phyloP scores from a whole-genome alignment of 2,888 invertebrate species.

The Cephus pulcher region DNA sequence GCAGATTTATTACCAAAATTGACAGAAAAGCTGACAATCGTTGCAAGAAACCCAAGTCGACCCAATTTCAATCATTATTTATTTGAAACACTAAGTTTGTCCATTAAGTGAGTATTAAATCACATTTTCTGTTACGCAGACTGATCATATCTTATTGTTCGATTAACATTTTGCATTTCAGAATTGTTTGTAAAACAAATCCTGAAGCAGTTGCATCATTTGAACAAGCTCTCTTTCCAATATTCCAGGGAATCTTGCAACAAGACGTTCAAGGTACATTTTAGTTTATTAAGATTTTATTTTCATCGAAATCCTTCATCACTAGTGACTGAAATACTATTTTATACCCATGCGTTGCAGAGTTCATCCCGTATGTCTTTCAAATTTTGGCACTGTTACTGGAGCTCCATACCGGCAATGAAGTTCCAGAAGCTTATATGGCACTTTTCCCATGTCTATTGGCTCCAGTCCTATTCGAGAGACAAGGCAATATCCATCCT shows the following conservation, averaged over 20 bases:
- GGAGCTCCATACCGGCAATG: constrained; percentile 75
- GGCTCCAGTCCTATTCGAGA: constrained; percentile 92
- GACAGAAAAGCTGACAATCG: constrained; percentile 83
- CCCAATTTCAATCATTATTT: constrained; percentile 99
- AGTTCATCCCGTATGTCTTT: constrained; percentile 98
- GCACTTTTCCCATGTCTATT: constrained; percentile 90
- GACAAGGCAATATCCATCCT: constrained; percentile 93
- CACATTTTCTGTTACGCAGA: not conserved
- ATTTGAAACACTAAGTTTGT: constrained; percentile 93
- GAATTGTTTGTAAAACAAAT: constrained; percentile 87
- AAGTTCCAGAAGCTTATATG: constrained; percentile 86
- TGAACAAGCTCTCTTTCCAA: constrained; percentile 92
- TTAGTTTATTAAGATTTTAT: constrained; percentile 3
- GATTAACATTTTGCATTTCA: constrained; percentile 52
- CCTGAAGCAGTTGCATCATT: constrained; percentile 85
- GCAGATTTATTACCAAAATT: constrained; percentile 85
- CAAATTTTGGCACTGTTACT: constrained; percentile 94
- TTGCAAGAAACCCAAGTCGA: constrained; percentile 94
- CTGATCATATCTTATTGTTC: not conserved
- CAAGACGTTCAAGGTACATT: constrained; percentile 88
- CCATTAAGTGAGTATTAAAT: constrained; percentile 77
- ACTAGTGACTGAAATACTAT: not conserved
- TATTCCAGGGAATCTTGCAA: constrained; percentile 93
- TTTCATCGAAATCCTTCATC: constrained; percentile 8
- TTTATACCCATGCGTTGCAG: constrained; percentile 67